Percentiles rank a stretch among this genome's conserved stretches.
Conservation (phyloP, 2,888 invertebrate species). For the Melinaea marsaeus region DNA sequence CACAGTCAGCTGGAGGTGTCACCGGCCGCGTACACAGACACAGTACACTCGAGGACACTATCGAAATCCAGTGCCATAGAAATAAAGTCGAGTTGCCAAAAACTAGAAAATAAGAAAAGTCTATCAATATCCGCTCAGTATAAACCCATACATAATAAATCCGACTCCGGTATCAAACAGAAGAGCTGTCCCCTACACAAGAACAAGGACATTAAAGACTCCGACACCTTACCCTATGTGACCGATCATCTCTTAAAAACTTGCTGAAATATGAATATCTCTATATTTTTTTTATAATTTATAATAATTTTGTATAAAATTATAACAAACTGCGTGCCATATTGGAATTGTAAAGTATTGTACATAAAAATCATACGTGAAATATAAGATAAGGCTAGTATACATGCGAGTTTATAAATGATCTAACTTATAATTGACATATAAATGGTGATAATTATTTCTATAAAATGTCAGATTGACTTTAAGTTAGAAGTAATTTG, state of each 20-base stretch:
- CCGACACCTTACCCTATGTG: constrained; percentile 53
- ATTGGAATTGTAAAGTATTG: constrained; percentile 26
- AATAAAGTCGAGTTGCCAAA: constrained; percentile 53
- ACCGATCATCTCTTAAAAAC: constrained; percentile 72
- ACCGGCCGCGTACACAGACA: constrained; percentile 42
- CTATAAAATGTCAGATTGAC: no score
- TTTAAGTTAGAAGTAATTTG: no score
- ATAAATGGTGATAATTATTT: no score
- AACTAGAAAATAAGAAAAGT: constrained; percentile 51
- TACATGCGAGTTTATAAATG: background rate
- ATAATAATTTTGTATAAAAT: background rate
- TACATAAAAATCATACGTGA: constrained; percentile 15
- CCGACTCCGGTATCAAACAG: constrained; percentile 59
- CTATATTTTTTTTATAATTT: constrained; percentile 2
- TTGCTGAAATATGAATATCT: constrained; percentile 44
- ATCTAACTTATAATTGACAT: no score
- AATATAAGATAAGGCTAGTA: background rate
- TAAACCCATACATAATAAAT: constrained; percentile 67
- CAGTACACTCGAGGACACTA: constrained; percentile 27
- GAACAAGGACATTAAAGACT: constrained; percentile 62
- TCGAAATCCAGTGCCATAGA: constrained; percentile 32
- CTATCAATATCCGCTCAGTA: constrained; percentile 59
- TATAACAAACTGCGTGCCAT: constrained; percentile 19
- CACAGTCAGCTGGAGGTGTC: constrained; percentile 69
- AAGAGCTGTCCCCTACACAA: constrained; percentile 65